Conservation (phyloP, 2,797 vertebrate genomes). For the Sebastolobus altivelis region DNA sequence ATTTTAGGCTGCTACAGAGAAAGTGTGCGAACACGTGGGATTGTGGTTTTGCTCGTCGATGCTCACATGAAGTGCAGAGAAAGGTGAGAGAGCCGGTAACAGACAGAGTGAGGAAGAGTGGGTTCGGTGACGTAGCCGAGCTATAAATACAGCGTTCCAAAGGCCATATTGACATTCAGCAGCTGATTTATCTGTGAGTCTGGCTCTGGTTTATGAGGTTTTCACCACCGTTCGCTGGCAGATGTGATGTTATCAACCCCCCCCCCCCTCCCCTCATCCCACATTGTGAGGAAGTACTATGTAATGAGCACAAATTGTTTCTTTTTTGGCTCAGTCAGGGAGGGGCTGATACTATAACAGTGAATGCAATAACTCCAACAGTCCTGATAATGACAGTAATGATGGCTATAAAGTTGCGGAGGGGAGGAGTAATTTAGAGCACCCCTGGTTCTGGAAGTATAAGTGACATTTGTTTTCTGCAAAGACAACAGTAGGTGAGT, state of each 20-base stretch:
- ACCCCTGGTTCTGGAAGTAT: background rate
- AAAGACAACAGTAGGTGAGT: conserved; percentile 8
- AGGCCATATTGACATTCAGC: conserved; percentile 80
- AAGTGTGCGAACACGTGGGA: background rate
- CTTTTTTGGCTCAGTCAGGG: conserved; percentile 20
- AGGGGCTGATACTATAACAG: conserved; percentile 12
- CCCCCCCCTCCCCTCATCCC: background rate
- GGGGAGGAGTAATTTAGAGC: conserved; percentile 16
- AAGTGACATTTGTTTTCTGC: background rate
- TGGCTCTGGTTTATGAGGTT: conserved; percentile 65
- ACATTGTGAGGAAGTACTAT: conserved; percentile 18
- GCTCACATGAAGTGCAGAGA: conserved; percentile 12
- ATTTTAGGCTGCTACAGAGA: background rate
- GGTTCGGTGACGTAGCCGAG: conserved; percentile 45
- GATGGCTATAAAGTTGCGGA: background rate
- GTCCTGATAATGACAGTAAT: conserved; percentile 12
- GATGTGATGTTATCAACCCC: conserved; percentile 49
- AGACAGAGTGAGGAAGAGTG: conserved; percentile 48
- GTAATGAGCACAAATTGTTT: conserved; percentile 45
- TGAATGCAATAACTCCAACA: background rate
- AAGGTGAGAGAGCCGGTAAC: conserved; percentile 27
- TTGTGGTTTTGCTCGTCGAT: conserved; percentile 8
- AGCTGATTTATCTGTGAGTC: conserved; percentile 74
- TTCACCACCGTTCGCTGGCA: conserved; percentile 52
- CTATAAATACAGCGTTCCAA: conserved; percentile 77